Conservation (phyloP, 37 sponge, comb jelly and placozoan species). For the Chondrosia reniformis region DNA sequence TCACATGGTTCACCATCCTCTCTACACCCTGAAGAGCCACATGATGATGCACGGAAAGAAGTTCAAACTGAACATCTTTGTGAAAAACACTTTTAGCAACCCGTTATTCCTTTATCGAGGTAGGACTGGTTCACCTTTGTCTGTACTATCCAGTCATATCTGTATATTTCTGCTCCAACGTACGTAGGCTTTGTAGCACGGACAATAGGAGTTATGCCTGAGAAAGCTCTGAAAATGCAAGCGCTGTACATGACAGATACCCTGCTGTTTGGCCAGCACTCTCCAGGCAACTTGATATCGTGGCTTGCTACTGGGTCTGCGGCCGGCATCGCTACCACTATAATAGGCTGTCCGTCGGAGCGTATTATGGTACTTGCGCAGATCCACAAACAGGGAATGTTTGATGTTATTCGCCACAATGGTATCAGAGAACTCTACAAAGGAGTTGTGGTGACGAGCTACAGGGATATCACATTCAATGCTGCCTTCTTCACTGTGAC, state of each 20-base stretch:
- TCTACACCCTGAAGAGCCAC: slow-evolving; percentile 89
- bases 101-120: slow-evolving; percentile 71
- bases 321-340: slow-evolving; percentile 78
- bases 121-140: slow-evolving; percentile 13
- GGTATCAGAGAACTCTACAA: slow-evolving; percentile 70
- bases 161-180: neutral
- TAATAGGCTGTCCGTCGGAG: slow-evolving; percentile 87
- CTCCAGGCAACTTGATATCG: slow-evolving; percentile 22
- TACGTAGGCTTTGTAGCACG: slow-evolving; percentile 63
- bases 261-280: slow-evolving; percentile 31
- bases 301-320: slow-evolving; percentile 71
- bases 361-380: slow-evolving; percentile 82
- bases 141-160: neutral
- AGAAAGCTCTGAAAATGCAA: slow-evolving; percentile 90
- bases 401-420: slow-evolving; percentile 42
- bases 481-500: slow-evolving; percentile 58
- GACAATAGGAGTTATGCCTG: slow-evolving; percentile 85
- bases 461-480: slow-evolving; percentile 82
- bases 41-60: slow-evolving; percentile 78
- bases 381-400: slow-evolving; percentile 68
- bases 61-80: slow-evolving; percentile 39
- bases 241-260: slow-evolving; percentile 56
- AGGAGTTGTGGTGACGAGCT: slow-evolving; percentile 57
- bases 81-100: slow-evolving; percentile 10
- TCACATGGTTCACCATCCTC: slow-evolving; percentile 80